Evolutionary conservation across 2,113 vertebrate species (phyloP).

Genomic region (Lasiurus cinereus): DNA sequence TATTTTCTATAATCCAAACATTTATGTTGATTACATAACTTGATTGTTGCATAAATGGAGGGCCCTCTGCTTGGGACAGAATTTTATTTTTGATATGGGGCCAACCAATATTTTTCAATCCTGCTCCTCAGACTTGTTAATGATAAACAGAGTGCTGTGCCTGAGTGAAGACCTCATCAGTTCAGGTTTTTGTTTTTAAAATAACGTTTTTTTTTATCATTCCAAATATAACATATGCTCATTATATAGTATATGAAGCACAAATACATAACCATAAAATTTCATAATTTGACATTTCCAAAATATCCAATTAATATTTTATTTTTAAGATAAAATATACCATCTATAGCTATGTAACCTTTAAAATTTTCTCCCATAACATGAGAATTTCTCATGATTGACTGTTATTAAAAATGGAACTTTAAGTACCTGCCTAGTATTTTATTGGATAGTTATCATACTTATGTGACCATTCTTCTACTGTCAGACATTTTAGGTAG

Average conservation of each 20-base stretch:
- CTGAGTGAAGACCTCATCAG: neutral
- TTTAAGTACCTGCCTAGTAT: neutral
- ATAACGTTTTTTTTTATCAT: neutral
- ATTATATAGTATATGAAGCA: neutral
- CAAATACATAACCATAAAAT: neutral
- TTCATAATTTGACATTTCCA: neutral
- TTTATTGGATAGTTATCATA: neutral
- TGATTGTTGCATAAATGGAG: neutral
- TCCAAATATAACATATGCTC: neutral
- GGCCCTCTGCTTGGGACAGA: neutral
- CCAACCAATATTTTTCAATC: conserved; percentile 25
- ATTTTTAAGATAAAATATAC: neutral
- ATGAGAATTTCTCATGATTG: neutral
- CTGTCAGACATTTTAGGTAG: neutral
- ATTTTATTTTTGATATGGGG: neutral
- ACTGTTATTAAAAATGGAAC: conserved; percentile 11
- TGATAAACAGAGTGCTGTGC: neutral
- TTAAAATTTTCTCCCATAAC: neutral
- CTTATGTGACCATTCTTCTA: neutral
- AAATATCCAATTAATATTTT: conserved; percentile 4
- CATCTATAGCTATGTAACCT: neutral
- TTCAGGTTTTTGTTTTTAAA: conserved; percentile 25
- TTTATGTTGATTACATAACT: neutral
- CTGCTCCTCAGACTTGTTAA: too few relatives aligned
- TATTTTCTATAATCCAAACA: neutral